Percentiles rank a stretch among this genome's conserved stretches.
These are phyloP conservation scores for Butorides virescens DNA, from an alignment of 2,113 vertebrate genomes.

Conservation along the genomic window DNA sequence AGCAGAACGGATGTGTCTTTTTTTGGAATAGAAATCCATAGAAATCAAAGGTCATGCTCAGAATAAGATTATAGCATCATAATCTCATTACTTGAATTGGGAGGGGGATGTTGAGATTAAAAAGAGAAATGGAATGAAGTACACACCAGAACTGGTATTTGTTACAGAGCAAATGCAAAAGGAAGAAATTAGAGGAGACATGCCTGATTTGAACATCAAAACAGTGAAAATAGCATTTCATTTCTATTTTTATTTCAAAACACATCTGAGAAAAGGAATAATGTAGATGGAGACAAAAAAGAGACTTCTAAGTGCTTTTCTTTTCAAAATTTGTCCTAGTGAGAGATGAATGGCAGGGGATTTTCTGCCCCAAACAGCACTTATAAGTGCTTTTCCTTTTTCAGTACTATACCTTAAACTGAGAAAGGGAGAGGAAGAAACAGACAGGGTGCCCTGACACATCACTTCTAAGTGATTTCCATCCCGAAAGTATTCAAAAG, in stretches of 20 bases:
- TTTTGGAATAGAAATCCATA: background rate
- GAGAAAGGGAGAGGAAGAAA: background rate
- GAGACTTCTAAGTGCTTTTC: constrained; percentile 27
- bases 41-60: constrained; percentile 32
- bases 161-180: background rate
- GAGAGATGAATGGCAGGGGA: constrained; percentile 29
- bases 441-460: constrained; percentile 20
- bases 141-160: background rate
- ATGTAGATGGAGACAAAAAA: constrained; percentile 16
- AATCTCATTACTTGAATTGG: constrained; percentile 23
- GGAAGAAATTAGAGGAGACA: constrained; percentile 10
- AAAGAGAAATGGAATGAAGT: background rate
- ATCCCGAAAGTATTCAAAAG: constrained; percentile 1
- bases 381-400: constrained; percentile 41
- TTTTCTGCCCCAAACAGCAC: constrained; percentile 36
- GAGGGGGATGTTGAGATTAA: background rate
- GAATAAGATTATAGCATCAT: constrained; percentile 28
- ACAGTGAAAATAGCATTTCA: constrained; percentile 50
- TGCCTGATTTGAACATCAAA: constrained; percentile 31
- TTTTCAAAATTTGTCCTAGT: background rate
- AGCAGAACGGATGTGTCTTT: background rate
- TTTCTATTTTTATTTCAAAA: constrained; percentile 60
- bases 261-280: constrained; percentile 1
- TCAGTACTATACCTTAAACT: background rate
- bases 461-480: constrained; percentile 29